Evolutionary conservation across 2,888 invertebrate species (phyloP), one percentile per base, ranked within the genome.

Genomic region (Empis livida): DNA sequence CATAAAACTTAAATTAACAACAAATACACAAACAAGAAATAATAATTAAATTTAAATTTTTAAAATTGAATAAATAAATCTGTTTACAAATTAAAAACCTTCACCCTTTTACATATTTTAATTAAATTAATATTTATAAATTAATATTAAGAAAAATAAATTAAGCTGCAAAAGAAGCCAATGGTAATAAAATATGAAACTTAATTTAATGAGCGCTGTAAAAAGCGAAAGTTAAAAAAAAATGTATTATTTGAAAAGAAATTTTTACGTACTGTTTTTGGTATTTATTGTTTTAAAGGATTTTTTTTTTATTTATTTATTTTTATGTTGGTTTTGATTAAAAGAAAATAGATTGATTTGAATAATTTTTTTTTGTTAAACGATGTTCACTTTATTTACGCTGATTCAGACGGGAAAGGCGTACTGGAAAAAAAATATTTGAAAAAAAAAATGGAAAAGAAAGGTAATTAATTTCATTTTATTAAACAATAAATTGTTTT

Each of bases 371-470:
- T 49, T 49, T 47, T 48, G 23, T 45, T 50, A 46, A 15, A 44
- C 46, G 51, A 51, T 54, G 51, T 51, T 48, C 48, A 47, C 17
- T 47, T 49, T 65, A 69, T 69, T 70, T 70, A 64, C 69, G 69
- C 78, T 85, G 82, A 79, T 82, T 87, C 77, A 86, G 82, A 75
- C 88, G 86, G 76, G 84, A 82, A 78, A 85, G 85, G 79, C 88
- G 87, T 86, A 88, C 89, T 89, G 88, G 68, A 80, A 77, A 84
- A 57, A 50, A 56, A 45, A 50, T 51, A 55, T 46, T 46, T 53
- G 52, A 52, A 50, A 56, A 52, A 48, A 38, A 50, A 27, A 27
- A 27, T 27, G 23, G 23, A 27, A 27, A 20, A 20, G 20, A 20
- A 20, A 27, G 23, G 23, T 8, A 8, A 27, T 27, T 27, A 27